Percentiles rank a stretch among this genome's conserved stretches.
Conservation (phyloP, 2,888 invertebrate species). For the Cephus runcator region DNA sequence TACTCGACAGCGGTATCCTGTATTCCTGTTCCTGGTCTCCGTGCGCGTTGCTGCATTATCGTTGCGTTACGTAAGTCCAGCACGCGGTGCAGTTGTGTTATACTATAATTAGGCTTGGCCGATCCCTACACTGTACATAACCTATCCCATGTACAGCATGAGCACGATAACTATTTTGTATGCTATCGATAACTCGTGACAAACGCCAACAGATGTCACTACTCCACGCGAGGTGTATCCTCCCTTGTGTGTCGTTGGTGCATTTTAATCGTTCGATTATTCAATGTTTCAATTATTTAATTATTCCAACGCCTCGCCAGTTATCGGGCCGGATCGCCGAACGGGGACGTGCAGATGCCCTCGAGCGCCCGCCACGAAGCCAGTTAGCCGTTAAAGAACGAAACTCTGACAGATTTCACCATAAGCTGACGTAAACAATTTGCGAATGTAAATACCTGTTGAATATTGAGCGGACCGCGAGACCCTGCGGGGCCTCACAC, state of each 20-base stretch:
- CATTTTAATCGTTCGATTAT: not conserved
- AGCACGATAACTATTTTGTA: not conserved
- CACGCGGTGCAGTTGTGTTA: constrained; percentile 45
- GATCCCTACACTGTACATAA: constrained; percentile 23
- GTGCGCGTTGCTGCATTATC: constrained; percentile 38
- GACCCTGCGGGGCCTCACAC: constrained; percentile 35
- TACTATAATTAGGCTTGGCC: constrained; percentile 50
- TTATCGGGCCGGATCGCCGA: not conserved
- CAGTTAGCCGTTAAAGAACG: constrained; percentile 39
- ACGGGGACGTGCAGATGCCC: not conserved
- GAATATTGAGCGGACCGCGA: constrained; percentile 52
- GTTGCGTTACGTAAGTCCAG: constrained; percentile 51
- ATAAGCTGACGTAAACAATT: constrained; percentile 63
- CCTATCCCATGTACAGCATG: not conserved
- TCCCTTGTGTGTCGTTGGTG: not conserved
- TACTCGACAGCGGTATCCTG: not conserved
- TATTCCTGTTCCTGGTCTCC: not conserved
- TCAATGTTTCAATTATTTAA: not conserved
- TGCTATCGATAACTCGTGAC: not conserved
- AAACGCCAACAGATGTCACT: not conserved
- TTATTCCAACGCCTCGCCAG: not conserved
- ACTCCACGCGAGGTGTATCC: not conserved
- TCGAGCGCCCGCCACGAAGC: constrained; percentile 16
- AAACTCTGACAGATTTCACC: constrained; percentile 62
- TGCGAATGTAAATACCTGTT: constrained; percentile 63